Evolutionary conservation across 2,888 invertebrate species (phyloP).

Genomic region (Allophyes oxyacanthae): DNA sequence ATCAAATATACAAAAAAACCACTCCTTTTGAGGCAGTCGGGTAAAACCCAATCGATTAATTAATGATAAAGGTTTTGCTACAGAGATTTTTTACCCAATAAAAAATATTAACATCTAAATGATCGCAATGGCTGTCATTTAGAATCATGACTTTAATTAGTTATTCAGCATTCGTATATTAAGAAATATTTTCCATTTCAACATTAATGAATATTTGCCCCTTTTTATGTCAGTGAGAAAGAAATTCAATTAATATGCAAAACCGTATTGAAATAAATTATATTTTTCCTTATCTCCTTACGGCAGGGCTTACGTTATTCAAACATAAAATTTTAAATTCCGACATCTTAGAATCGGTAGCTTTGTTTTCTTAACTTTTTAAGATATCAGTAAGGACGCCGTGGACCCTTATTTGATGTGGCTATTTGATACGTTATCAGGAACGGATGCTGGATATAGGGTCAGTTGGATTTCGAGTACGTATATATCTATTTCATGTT

Average conservation of each 20-base stretch:
- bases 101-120: too few species aligned
- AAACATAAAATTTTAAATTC: conserved; percentile 53
- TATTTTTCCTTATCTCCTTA: conserved; percentile 67
- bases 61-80: too few species aligned
- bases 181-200: conserved; percentile 32
- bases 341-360: conserved; percentile 35
- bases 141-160: conserved; percentile 3
- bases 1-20: too few species aligned
- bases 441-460: neutral
- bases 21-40: too few species aligned
- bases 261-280: conserved; percentile 70
- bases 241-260: conserved; percentile 75
- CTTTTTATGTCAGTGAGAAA: conserved; percentile 52
- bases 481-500: too few species aligned
- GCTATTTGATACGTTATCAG: conserved; percentile 8
- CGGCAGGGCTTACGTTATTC: conserved; percentile 56
- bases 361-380: conserved; percentile 41
- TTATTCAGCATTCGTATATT: conserved; percentile 23
- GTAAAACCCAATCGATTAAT: too few species aligned
- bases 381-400: neutral
- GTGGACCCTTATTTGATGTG: conserved; percentile 17
- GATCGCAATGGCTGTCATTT: conserved; percentile 2
- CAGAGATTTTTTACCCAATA: too few species aligned
- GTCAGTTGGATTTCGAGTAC: too few species aligned
- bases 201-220: conserved; percentile 47